Evolutionary conservation across 2,888 invertebrate genomes (phyloP).

Genomic region (Leptarthrus brevirostris): DNA sequence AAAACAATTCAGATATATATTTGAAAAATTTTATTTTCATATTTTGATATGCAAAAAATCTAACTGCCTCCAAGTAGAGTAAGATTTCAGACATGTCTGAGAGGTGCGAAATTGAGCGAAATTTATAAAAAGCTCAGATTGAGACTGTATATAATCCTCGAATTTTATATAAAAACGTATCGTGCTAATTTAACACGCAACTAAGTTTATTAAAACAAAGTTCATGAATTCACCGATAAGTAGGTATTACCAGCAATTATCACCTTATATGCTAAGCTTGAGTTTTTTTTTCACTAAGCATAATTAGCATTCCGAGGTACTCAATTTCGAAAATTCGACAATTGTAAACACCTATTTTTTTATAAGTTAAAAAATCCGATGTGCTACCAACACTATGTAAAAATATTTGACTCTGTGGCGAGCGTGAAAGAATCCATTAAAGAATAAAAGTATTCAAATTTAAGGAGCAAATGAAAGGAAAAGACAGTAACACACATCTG

Average conservation of each 20-base stretch:
- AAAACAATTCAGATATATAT: too few species aligned
- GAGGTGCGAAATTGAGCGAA: too few species aligned
- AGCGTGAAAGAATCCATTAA: background rate
- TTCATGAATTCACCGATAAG: background rate
- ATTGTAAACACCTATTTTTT: slow-evolving; percentile 27
- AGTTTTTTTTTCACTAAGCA: background rate
- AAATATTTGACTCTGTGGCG: background rate
- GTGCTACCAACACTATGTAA: background rate
- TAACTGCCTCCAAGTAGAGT: too few species aligned
- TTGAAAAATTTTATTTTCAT: too few species aligned
- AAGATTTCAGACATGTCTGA: too few species aligned
- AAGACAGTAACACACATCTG: background rate
- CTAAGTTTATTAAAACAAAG: too few species aligned
- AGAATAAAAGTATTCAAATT: slow-evolving; percentile 32
- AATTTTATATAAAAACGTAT: too few species aligned
- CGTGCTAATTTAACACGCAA: too few species aligned
- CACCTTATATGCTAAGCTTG: slow-evolving; percentile 29
- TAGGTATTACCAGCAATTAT: slow-evolving; percentile 19
- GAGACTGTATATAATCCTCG: too few species aligned
- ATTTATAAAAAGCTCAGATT: too few species aligned
- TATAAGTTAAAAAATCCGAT: background rate
- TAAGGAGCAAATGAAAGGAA: background rate
- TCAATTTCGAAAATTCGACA: background rate
- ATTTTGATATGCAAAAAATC: too few species aligned
- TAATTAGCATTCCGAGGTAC: background rate